Conservation (phyloP, 2,888 invertebrate genomes). For the Leptogaster cylindrica region DNA sequence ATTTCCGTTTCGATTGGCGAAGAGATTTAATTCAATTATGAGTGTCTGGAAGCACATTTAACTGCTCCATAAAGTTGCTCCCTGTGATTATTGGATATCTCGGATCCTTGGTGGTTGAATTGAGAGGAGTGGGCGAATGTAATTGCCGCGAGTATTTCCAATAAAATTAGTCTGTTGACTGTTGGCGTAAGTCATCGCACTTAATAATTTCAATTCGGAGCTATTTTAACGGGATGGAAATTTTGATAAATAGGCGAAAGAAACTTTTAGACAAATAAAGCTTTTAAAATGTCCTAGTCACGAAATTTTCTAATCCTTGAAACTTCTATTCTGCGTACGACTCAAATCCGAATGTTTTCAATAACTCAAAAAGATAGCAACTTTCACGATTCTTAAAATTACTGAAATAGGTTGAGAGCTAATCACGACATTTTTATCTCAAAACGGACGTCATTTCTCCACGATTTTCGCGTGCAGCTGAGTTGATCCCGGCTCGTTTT, state of each 20-base stretch:
- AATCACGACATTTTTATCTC: conserved; percentile 30
- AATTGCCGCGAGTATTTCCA: not conserved
- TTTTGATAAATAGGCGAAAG: too few species aligned
- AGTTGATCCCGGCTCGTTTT: conserved; percentile 6
- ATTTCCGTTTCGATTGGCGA: conserved; percentile 12
- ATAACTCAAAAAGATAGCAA: conserved; percentile 21
- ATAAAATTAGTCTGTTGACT: too few species aligned
- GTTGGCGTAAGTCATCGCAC: too few species aligned
- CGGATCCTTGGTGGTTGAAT: not conserved
- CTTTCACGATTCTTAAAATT: conserved; percentile 29
- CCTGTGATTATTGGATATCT: not conserved
- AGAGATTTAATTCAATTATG: conserved; percentile 35
- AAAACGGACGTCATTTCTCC: conserved; percentile 6
- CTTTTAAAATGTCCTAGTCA: too few species aligned
- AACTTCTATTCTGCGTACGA: conserved; percentile 16
- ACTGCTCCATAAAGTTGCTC: not conserved
- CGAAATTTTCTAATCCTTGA: too few species aligned
- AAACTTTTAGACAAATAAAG: too few species aligned
- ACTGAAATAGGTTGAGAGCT: conserved; percentile 16
- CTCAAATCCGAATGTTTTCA: conserved; percentile 29
- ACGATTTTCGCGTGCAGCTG: not conserved
- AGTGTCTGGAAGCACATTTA: conserved; percentile 19
- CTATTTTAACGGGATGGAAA: too few species aligned
- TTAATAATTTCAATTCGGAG: too few species aligned
- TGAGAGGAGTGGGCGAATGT: conserved; percentile 19